Base-by-base conservation (phyloP, 1,140 invertebrate genomes). In the Lysiphlebus fabarum region DNA sequence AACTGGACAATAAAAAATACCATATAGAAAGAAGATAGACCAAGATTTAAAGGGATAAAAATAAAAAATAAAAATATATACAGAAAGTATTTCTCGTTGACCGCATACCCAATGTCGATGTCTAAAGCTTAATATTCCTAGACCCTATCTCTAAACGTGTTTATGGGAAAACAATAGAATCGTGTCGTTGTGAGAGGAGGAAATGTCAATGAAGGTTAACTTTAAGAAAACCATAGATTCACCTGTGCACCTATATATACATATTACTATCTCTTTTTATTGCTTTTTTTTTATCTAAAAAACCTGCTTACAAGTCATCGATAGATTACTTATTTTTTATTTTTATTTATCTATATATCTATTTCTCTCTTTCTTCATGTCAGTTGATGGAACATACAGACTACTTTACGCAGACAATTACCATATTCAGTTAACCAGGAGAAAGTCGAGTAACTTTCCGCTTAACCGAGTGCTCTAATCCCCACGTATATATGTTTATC, bases 81-180 rank as follows among this genome's bases (percentile, higher is more conserved):
- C n/a, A 12, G 4, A 3, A 9, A 8, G 6, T 12, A 36, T 49
- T 40, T 53, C 41, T 9, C 50, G 41, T 55, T 55, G 48, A 53
- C 41, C 41, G 41, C 41, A 37, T 51, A 45, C 40, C 42, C 42
- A 43, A 55, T 45, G 53, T 17, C 58, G 54, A 65, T 57, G 63
- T 55, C 51, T 45, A 26, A 58, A 43, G 17, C 17, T 62, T 62
- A 61, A 70, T 68, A 68, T 70, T 26, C 65, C 62, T 51, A 51
- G 49, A 51, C 53, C 48, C 47, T 66, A 65, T 69, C 49, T 56
- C 38, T n/a, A 45, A 57, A 53, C 53, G 59, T 38, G 47, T 68
- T 63, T 63, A 48, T 53, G 56, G 51, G 42, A 59, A 67, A 65
- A 71, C 68, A 66, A 67, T 70, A 59, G 64, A 64, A 67, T 51